Percentiles rank a stretch among this genome's conserved stretches.
phyloP scores from a whole-genome alignment of 2,797 vertebrate genomes.

The Melopsittacus undulatus region DNA sequence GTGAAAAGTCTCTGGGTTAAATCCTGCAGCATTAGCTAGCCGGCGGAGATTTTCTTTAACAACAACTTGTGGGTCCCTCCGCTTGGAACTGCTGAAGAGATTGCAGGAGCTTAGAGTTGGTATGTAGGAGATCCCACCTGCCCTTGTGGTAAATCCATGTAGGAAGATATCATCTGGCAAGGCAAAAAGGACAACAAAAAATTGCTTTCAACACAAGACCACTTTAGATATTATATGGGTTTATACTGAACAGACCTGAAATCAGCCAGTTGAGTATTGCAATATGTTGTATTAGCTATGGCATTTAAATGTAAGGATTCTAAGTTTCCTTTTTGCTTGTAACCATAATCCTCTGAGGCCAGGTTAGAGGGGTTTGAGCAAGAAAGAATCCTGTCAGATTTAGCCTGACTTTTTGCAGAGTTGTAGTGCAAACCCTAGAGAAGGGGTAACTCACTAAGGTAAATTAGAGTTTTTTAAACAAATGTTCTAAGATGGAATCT shows the following conservation, averaged over 20 bases:
- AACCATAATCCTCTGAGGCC: not conserved
- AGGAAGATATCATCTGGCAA: constrained; percentile 81
- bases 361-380: not conserved
- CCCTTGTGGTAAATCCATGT: constrained; percentile 91
- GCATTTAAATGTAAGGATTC: not conserved
- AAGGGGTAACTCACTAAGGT: not conserved
- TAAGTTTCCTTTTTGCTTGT: not conserved
- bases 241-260: not conserved
- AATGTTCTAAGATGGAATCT: not conserved
- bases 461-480: not conserved
- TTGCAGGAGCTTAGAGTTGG: constrained; percentile 88
- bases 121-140: constrained; percentile 88
- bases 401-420: not conserved
- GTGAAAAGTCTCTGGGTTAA: constrained; percentile 80
- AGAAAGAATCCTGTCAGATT: not conserved
- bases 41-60: constrained; percentile 89
- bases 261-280: not conserved
- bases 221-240: not conserved
- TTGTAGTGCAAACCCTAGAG: not conserved
- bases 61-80: constrained; percentile 83
- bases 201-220: not conserved
- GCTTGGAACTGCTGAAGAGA: constrained; percentile 86
- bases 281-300: not conserved
- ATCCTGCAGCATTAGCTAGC: constrained; percentile 84
- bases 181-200: not conserved